Percentiles rank a stretch among this genome's conserved stretches.
Evolutionary conservation across 2,888 invertebrate species (phyloP).

Genomic region (Drosophila fulvimacula): DNA sequence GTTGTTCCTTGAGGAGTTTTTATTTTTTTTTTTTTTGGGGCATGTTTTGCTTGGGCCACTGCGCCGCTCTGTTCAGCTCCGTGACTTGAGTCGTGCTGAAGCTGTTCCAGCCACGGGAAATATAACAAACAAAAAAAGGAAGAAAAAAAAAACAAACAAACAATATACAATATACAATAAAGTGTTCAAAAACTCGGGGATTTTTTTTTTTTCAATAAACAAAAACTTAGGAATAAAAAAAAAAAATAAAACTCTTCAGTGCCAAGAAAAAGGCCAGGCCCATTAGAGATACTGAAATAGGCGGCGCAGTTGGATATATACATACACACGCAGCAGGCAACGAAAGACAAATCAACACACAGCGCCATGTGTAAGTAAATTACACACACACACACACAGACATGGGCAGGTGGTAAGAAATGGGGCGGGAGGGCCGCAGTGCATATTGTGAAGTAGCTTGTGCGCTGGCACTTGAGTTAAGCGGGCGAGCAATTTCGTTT

Average conservation of each 20-base stretch:
- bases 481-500: conserved; percentile 64
- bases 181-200: conserved; percentile 78
- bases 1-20: not conserved
- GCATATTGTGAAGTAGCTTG: conserved; percentile 43
- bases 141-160: not conserved
- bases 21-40: conserved; percentile 32
- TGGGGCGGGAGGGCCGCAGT: not conserved
- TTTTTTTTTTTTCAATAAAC: conserved; percentile 29
- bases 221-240: conserved; percentile 31
- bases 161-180: conserved; percentile 27
- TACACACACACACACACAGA: not conserved
- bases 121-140: not conserved
- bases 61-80: conserved; percentile 35
- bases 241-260: conserved; percentile 2
- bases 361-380: conserved; percentile 53
- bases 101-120: conserved; percentile 34
- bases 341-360: conserved; percentile 29
- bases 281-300: conserved; percentile 52
- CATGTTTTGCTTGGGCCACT: conserved; percentile 42
- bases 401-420: not conserved
- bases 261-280: conserved; percentile 13
- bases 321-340: conserved; percentile 23
- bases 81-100: conserved; percentile 46
- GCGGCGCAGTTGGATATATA: conserved; percentile 60
- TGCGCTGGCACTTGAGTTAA: conserved; percentile 69